Percentiles rank a stretch among this genome's conserved stretches.
Evolutionary conservation across 1,140 invertebrate genomes (phyloP).

Genomic region (Diachasmimorpha longicaudata): DNA sequence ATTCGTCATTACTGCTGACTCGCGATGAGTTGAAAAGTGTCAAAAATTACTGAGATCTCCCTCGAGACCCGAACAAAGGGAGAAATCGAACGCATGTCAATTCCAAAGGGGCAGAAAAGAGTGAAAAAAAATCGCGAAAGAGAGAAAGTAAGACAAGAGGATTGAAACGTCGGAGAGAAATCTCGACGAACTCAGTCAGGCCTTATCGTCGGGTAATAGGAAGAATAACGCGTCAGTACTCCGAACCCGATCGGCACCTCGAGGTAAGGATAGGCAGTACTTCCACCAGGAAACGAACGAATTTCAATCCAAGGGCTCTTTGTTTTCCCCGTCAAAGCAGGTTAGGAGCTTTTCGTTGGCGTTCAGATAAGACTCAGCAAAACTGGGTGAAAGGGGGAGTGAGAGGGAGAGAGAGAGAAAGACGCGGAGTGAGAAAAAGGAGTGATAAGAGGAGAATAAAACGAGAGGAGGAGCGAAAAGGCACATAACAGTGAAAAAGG

Average conservation of each 20-base stretch:
- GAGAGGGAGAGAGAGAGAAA: not conserved
- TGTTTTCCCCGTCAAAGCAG: conserved; percentile 42
- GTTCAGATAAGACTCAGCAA: not conserved
- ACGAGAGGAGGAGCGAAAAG: not conserved
- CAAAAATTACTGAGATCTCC: no score
- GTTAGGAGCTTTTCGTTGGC: not conserved
- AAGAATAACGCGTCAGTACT: conserved; percentile 42
- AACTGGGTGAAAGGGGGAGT: not conserved
- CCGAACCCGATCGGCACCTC: conserved; percentile 23
- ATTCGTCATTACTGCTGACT: no score
- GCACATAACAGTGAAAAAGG: not conserved
- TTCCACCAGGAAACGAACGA: conserved; percentile 33
- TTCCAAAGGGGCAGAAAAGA: not conserved
- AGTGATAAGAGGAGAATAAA: not conserved
- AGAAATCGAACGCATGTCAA: not conserved
- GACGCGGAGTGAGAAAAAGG: not conserved
- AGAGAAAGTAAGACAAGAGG: conserved; percentile 18
- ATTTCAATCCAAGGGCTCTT: conserved; percentile 45
- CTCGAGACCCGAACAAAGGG: not conserved
- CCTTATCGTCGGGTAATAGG: conserved; percentile 43
- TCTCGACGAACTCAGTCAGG: conserved; percentile 31
- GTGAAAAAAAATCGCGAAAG: not conserved
- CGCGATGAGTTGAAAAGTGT: no score
- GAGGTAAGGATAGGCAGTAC: not conserved
- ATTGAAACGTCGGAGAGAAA: conserved; percentile 28